These are phyloP conservation scores for Meganola albula DNA, from an alignment of 2,888 invertebrate genomes.

Conservation along the genomic window DNA sequence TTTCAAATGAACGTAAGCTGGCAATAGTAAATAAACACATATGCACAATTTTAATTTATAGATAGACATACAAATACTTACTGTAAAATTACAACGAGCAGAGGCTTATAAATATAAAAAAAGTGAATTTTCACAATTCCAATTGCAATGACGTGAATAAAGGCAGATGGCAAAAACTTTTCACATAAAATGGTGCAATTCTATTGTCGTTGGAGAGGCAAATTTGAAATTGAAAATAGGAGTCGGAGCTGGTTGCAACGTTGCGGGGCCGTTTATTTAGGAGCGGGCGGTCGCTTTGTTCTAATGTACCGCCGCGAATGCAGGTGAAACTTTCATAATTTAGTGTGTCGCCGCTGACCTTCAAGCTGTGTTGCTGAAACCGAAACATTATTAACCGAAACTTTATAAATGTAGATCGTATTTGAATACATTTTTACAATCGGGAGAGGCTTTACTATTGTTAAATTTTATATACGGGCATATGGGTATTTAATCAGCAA, in stretches of 20 bases:
- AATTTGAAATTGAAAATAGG: conserved; percentile 71
- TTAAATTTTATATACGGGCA: too few species aligned
- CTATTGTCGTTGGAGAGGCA: conserved; percentile 56
- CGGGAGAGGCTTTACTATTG: too few species aligned
- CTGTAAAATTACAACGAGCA: too few species aligned
- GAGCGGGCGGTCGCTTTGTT: conserved; percentile 42
- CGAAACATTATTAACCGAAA: too few species aligned
- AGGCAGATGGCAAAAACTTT: conserved; percentile 47
- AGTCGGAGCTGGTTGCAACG: conserved; percentile 43
- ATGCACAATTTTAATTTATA: too few species aligned
- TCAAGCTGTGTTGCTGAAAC: conserved; percentile 22
- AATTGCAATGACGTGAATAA: conserved; percentile 45
- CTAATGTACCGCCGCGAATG: conserved; percentile 47
- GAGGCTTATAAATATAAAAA: too few species aligned
- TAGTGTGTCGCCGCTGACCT: conserved; percentile 36
- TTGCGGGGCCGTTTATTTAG: conserved; percentile 50
- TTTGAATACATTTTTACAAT: too few species aligned
- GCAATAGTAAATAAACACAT: too few species aligned
- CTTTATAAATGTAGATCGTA: conserved; percentile 18
- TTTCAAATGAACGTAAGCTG: too few species aligned
- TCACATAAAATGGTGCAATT: conserved; percentile 54
- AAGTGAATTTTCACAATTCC: conserved; percentile 40
- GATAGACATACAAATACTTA: too few species aligned
- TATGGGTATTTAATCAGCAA: too few species aligned
- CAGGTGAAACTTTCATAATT: conserved; percentile 54